A percentile compares a stretch with the other conserved stretches of the same genome.
Conservation (phyloP, 2,888 invertebrate species). For the Pristionchus exspectatus region DNA sequence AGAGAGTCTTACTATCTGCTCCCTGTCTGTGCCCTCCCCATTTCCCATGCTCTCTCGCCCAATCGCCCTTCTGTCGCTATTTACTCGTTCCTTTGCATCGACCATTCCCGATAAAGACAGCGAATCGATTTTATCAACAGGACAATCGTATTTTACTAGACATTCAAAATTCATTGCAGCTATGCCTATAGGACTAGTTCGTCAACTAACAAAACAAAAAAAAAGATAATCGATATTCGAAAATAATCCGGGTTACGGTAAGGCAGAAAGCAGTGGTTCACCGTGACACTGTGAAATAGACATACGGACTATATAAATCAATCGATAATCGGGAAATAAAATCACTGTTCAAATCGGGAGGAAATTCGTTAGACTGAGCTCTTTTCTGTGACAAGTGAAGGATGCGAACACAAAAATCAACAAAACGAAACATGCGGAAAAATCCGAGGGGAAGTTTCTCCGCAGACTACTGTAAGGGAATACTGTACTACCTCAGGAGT, state of each 20-base stretch:
- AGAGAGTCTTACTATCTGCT: neutral
- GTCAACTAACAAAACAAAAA: neutral
- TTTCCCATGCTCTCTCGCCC: neutral
- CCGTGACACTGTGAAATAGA: conserved; percentile 37
- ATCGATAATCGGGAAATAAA: neutral
- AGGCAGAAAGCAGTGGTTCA: neutral
- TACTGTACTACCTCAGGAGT: neutral
- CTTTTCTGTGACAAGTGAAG: conserved; percentile 41
- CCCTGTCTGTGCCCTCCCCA: neutral
- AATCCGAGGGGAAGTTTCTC: neutral
- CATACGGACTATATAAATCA: neutral
- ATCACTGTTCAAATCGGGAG: conserved; percentile 5
- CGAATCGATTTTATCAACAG: conserved; percentile 45
- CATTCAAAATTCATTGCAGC: conserved; percentile 4
- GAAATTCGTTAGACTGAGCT: conserved; percentile 24
- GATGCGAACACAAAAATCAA: conserved; percentile 16
- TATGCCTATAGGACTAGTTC: conserved; percentile 24
- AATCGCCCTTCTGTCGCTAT: neutral
- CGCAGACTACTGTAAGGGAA: neutral
- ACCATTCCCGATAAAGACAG: neutral
- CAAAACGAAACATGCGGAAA: conserved; percentile 9
- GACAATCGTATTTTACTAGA: neutral
- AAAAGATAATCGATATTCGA: conserved; percentile 5
- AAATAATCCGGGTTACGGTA: neutral
- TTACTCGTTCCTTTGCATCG: neutral